Base-by-base conservation (phyloP, 92 coral and sea anemone species). In the Phenganax stokvisi region DNA sequence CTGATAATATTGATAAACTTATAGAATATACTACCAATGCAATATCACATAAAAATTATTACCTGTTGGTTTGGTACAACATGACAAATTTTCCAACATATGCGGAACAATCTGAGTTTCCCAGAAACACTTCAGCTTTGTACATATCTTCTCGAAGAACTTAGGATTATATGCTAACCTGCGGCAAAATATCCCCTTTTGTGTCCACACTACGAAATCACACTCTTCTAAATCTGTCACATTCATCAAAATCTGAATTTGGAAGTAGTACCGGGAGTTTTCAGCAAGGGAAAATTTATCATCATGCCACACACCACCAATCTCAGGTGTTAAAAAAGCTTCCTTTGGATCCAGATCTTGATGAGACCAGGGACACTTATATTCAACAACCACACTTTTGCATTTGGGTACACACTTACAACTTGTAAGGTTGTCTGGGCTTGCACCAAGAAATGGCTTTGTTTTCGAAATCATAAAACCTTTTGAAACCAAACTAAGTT, bases 241-340 rank as follows among this genome's bases (percentile, higher is more conserved):
- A 69, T 30, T 7, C 74, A 69, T 69, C 54, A 69, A 51, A 16
- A 69, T 69, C 55, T 69, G 54, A 30, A 69, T 51, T 51, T 69
- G 87, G 78, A 79, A 88, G 81, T 59, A 88, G 73, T 84, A 88
- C 78, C 79, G 58, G 31, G 91, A 79, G 51, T 87, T 88, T 68
- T 87, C 67, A 70, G 86, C 86, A 67, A 90, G 72, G 54, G 89
- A 81, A 87, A 88, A 86, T 75, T 62, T 72, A 15, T 90, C 65
- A 56, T 90, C 87, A 53, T 75, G 70, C 69, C 71, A 76, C 54
- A 80, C 79, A 51, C 91, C 91, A 82, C 91, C 91, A 90, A 88
- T 85, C 87, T 90, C 93, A 76, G 88, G 89, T 74, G 86, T 83
- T 10, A 88, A 83, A 71, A 87, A 87, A 74, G 90, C 93, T 83